Evolutionary conservation across 2,888 invertebrate genomes (phyloP).

Genomic region (Papilio demoleus): DNA sequence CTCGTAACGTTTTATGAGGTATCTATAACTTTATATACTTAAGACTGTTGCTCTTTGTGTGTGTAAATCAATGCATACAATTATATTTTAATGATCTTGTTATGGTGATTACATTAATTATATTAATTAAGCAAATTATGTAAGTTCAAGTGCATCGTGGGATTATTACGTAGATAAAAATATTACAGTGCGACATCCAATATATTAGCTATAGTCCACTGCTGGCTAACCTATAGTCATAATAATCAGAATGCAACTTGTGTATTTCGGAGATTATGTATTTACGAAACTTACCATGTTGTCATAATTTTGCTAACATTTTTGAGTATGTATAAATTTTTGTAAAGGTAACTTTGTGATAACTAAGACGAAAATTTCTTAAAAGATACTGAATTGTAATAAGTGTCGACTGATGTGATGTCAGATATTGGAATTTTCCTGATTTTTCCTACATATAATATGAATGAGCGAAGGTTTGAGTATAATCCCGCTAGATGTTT

Average conservation of each 20-base stretch:
- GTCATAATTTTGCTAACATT: neutral
- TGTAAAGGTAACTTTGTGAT: no score
- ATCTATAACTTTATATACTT: neutral
- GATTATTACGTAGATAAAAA: neutral
- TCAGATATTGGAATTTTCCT: no score
- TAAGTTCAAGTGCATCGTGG: neutral
- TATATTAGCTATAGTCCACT: neutral
- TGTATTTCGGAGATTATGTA: no score
- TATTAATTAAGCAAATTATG: slow-evolving; percentile 6
- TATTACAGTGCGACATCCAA: neutral
- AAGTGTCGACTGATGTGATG: no score
- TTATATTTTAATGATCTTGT: slow-evolving; percentile 15
- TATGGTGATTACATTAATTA: slow-evolving; percentile 15
- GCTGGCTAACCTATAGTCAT: neutral
- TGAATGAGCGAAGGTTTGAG: no score
- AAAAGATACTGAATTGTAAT: no score
- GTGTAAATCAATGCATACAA: slow-evolving; percentile 6
- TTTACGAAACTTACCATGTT: no score
- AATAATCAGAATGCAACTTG: neutral
- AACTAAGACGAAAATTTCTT: no score
- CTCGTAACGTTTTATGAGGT: slow-evolving; percentile 29
- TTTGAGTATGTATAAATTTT: no score
- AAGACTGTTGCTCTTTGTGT: slow-evolving; percentile 3
- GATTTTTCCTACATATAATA: no score
- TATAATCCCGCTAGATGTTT: no score